Percentiles rank a stretch among this genome's conserved stretches.
Evolutionary conservation across 2,797 vertebrate species (phyloP).

Genomic region (Telmatherina bonti): DNA sequence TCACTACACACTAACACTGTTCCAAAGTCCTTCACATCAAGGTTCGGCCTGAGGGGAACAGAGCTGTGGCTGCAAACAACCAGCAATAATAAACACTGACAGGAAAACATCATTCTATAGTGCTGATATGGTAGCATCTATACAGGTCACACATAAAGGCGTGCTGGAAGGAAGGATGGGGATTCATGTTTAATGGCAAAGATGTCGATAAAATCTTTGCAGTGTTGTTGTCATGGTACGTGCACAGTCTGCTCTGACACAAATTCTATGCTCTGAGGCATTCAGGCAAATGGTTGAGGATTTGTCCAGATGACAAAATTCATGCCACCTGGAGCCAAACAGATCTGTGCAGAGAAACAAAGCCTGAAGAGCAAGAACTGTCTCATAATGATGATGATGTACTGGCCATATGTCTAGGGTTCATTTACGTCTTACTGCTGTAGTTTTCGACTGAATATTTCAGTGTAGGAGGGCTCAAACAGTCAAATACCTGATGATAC

Average conservation of each 20-base stretch:
- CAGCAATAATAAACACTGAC: no score
- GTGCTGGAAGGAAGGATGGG: not conserved
- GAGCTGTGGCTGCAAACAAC: no score
- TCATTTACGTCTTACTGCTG: not conserved
- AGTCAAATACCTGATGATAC: not conserved
- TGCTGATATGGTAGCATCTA: not conserved
- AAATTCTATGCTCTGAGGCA: not conserved
- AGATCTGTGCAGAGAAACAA: not conserved
- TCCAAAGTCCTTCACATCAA: not conserved
- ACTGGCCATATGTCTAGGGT: not conserved
- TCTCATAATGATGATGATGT: not conserved
- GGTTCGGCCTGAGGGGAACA: no score
- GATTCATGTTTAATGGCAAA: not conserved
- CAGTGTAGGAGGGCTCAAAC: not conserved
- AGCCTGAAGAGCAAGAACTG: not conserved
- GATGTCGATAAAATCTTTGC: not conserved
- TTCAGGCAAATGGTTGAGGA: not conserved
- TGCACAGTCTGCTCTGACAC: constrained; percentile 1
- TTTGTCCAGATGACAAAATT: constrained; percentile 3
- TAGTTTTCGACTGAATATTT: not conserved
- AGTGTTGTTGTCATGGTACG: not conserved
- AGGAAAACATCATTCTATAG: not conserved
- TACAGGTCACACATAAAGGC: not conserved
- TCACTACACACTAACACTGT: not conserved
- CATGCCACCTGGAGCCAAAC: constrained; percentile 2